A percentile compares a stretch with the other conserved stretches of the same genome.
phyloP scores from a whole-genome alignment of 35 echinoderm and acorn worm species.

The Amphiura filiformis region DNA sequence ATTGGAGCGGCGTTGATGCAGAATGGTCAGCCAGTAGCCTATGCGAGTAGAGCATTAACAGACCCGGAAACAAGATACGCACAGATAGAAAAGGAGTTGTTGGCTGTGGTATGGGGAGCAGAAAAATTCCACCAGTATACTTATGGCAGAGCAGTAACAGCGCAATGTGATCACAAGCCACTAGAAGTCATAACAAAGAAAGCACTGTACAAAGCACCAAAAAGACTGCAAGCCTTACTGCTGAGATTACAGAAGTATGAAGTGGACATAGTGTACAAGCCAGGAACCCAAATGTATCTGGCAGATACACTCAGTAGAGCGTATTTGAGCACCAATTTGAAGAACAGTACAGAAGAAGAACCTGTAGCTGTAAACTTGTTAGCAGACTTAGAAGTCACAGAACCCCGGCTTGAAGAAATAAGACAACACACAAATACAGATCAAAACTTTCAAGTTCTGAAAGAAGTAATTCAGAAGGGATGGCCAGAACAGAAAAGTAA shows the following conservation, averaged over 20 bases:
- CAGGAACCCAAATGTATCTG: constrained; percentile 37
- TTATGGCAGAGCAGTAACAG: constrained; percentile 5
- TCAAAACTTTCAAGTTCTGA: background rate
- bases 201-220: constrained; percentile 26
- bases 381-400: background rate
- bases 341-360: background rate
- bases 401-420: background rate
- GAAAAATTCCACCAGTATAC: constrained; percentile 55
- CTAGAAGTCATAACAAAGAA: constrained; percentile 38
- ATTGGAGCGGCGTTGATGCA: constrained; percentile 48
- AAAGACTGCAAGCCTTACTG: constrained; percentile 36
- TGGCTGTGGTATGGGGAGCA: constrained; percentile 32
- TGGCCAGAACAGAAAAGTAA: constrained; percentile 7
- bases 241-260: constrained; percentile 42
- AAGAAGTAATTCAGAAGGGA: background rate
- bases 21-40: constrained; percentile 51
- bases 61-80: constrained; percentile 40
- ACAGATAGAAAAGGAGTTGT: constrained; percentile 45
- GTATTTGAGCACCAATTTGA: background rate
- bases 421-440: background rate
- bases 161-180: constrained; percentile 52
- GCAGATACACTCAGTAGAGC: constrained; percentile 53
- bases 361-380: background rate
- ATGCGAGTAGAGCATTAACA: constrained; percentile 49
- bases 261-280: constrained; percentile 23